phyloP scores from a whole-genome alignment of 2,888 invertebrate genomes.

The Lycia hirtaria region DNA sequence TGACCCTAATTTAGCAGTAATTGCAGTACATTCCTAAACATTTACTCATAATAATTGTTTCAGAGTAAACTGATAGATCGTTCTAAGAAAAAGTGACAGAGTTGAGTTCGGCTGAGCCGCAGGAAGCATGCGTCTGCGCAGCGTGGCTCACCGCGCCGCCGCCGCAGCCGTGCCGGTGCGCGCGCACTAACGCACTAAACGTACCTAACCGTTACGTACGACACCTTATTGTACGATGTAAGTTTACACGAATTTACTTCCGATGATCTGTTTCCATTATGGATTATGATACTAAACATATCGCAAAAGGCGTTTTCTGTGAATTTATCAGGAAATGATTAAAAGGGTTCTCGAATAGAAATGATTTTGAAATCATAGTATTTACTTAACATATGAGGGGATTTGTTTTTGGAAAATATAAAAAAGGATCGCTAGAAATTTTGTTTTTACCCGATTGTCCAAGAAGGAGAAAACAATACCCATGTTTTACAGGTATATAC shows the following conservation, averaged over 20 bases:
- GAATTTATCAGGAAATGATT: too few species aligned
- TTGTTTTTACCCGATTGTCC: too few species aligned
- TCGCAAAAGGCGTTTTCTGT: too few species aligned
- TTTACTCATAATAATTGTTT: slow-evolving; percentile 41
- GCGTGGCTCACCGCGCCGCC: background rate
- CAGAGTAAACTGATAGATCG: slow-evolving; percentile 65
- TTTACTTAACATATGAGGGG: too few species aligned
- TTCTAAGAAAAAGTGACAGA: slow-evolving; percentile 74
- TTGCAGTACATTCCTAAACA: background rate
- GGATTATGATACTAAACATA: background rate
- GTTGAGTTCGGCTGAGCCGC: slow-evolving; percentile 19
- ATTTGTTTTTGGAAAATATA: too few species aligned
- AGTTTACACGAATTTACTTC: background rate
- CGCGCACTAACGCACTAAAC: slow-evolving; percentile 12
- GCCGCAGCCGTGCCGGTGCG: too few species aligned
- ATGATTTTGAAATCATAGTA: too few species aligned
- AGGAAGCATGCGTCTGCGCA: slow-evolving; percentile 40
- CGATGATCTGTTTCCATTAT: background rate
- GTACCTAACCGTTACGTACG: slow-evolving; percentile 6
- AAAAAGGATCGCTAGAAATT: too few species aligned
- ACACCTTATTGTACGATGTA: slow-evolving; percentile 10
- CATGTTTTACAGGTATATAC: too few species aligned
- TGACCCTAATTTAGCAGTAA: background rate
- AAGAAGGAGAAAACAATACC: too few species aligned
- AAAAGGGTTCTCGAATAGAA: too few species aligned